Conservation (phyloP, 2,113 vertebrate genomes). For the Paraplagusia blochii region DNA sequence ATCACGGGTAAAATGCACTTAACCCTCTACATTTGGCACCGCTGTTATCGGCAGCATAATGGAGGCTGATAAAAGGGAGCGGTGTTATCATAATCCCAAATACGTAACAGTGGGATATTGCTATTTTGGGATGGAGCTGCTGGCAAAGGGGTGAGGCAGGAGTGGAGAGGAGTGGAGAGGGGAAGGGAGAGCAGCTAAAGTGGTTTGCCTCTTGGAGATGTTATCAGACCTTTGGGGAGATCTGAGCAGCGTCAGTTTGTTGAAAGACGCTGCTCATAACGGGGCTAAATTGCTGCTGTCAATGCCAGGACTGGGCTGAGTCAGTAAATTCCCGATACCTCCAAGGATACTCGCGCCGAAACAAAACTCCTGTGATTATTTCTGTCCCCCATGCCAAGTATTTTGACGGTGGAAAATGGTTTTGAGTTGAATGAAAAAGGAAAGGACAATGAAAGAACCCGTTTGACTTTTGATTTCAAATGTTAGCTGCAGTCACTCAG, state of each 20-base stretch:
- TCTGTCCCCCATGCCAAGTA: too few relatives aligned
- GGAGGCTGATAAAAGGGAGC: slow-evolving; percentile 65
- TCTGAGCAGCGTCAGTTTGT: slow-evolving; percentile 15
- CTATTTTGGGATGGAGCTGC: slow-evolving; percentile 39
- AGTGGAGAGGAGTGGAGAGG: slow-evolving; percentile 11
- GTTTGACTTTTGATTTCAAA: too few relatives aligned
- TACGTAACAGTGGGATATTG: slow-evolving; percentile 54
- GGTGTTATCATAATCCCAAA: slow-evolving; percentile 67
- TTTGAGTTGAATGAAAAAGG: too few relatives aligned
- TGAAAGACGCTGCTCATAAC: slow-evolving; percentile 48
- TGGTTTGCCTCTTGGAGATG: slow-evolving; percentile 44
- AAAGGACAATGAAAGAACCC: too few relatives aligned
- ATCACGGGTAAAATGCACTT: slow-evolving; percentile 67
- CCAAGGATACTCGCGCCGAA: slow-evolving; percentile 50
- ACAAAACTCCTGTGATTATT: slow-evolving; percentile 29
- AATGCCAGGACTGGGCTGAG: slow-evolving; percentile 50
- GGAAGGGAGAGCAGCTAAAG: slow-evolving; percentile 21
- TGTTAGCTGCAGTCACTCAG: too few relatives aligned
- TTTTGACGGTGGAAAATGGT: too few relatives aligned
- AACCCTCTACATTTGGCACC: slow-evolving; percentile 57
- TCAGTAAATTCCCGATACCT: slow-evolving; percentile 50
- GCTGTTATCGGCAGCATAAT: slow-evolving; percentile 60
- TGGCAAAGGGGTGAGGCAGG: slow-evolving; percentile 24
- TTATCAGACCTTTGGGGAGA: slow-evolving; percentile 31
- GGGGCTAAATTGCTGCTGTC: slow-evolving; percentile 50